Percentiles rank a stretch among this genome's conserved stretches.
phyloP scores from a whole-genome alignment of 2,113 vertebrate genomes.

The Barbus barbus region DNA sequence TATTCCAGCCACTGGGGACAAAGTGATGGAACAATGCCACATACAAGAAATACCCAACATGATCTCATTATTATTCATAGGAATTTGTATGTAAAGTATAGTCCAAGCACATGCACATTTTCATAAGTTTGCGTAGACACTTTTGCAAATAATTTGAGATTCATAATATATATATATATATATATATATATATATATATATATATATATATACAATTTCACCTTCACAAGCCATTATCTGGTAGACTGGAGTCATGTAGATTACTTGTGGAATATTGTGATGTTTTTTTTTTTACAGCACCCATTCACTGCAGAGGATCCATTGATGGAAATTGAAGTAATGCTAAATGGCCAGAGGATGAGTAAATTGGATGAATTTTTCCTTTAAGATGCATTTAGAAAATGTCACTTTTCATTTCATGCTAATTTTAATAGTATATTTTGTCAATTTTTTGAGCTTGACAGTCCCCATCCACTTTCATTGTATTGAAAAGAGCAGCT shows the following conservation, averaged over 20 bases:
- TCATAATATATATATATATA: not conserved
- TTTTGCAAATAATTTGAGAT: not conserved
- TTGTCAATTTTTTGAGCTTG: too few species aligned
- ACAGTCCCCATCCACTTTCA: not conserved
- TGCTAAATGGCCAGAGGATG: too few species aligned
- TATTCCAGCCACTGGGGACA: slow-evolving; percentile 30
- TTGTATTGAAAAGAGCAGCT: not conserved
- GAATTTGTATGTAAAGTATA: not conserved
- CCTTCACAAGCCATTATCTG: too few species aligned
- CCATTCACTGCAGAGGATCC: too few species aligned
- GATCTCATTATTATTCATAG: not conserved
- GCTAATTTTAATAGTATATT: not conserved
- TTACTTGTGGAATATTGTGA: too few species aligned
- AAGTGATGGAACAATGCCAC: not conserved
- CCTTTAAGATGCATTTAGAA: too few species aligned
- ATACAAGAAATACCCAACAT: slow-evolving; percentile 2
- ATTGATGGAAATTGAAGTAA: too few species aligned
- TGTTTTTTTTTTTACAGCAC: too few species aligned
- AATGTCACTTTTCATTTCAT: not conserved
- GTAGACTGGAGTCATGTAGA: too few species aligned
- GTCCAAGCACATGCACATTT: not conserved
- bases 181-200: not conserved
- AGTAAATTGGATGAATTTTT: too few species aligned
- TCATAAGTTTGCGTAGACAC: not conserved
- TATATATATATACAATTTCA: not conserved